phyloP scores from a whole-genome alignment of 1,140 invertebrate genomes.

The Drosophila triauraria region DNA sequence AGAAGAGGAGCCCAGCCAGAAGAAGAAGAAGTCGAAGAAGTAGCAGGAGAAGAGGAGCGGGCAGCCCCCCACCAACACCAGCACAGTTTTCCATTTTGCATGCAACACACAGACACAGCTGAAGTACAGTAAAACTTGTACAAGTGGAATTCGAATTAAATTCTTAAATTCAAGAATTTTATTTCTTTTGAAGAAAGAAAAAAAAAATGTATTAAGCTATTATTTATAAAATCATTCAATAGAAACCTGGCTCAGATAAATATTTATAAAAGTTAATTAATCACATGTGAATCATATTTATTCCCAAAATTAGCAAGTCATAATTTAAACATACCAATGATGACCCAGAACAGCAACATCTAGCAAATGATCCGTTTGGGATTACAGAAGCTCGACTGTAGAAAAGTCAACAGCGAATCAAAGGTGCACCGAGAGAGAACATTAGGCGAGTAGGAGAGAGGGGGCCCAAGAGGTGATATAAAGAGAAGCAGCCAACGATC shows the following conservation, averaged over 20 bases:
- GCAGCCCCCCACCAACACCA: neutral
- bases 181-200: too few relatives aligned
- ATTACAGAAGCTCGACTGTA: slow-evolving; percentile 10
- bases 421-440: slow-evolving; percentile 29
- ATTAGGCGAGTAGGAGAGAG: neutral
- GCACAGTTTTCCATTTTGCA: slow-evolving; percentile 66
- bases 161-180: neutral
- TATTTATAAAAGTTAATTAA: neutral
- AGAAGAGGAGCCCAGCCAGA: slow-evolving; percentile 45
- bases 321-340: slow-evolving; percentile 12
- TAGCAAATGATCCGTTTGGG: slow-evolving; percentile 1
- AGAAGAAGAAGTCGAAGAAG: slow-evolving; percentile 13
- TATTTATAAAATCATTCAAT: too few relatives aligned
- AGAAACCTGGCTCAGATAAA: neutral
- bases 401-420: neutral
- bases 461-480: neutral
- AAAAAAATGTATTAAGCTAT: too few relatives aligned
- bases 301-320: slow-evolving; percentile 4
- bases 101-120: slow-evolving; percentile 14
- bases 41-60: slow-evolving; percentile 11
- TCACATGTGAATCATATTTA: neutral
- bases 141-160: neutral
- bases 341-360: slow-evolving; percentile 2
- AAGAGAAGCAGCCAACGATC: neutral
- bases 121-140: slow-evolving; percentile 4